These are phyloP conservation scores for Lamprologus ornatipinnis DNA, from an alignment of 2,113 vertebrate species.

Conservation along the genomic window DNA sequence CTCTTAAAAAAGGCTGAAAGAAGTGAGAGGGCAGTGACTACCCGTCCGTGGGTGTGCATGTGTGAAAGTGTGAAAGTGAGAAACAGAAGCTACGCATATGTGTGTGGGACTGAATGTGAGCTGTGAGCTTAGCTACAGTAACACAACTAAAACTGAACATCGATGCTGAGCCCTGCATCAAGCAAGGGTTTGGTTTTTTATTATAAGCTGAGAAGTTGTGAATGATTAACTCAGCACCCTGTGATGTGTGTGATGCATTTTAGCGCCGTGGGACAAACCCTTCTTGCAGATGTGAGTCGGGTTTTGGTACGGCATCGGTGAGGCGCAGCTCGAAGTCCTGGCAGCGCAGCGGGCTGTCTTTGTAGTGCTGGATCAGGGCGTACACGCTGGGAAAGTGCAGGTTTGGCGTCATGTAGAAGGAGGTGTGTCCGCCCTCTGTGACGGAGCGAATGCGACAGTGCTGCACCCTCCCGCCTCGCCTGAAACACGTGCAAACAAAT, in stretches of 20 bases:
- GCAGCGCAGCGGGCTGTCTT: slow-evolving; percentile 82
- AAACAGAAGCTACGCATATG: neutral
- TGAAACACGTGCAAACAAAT: slow-evolving; percentile 16
- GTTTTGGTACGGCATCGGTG: slow-evolving; percentile 83
- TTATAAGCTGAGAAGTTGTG: neutral
- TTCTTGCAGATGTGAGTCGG: slow-evolving; percentile 80
- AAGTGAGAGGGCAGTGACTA: neutral
- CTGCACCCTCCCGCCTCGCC: slow-evolving; percentile 88
- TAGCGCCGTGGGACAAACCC: slow-evolving; percentile 64
- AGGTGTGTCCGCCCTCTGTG: slow-evolving; percentile 65
- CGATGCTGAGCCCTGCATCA: neutral
- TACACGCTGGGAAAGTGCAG: slow-evolving; percentile 85
- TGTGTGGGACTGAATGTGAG: neutral
- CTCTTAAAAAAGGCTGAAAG: neutral
- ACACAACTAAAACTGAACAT: neutral
- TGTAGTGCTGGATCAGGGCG: slow-evolving; percentile 87
- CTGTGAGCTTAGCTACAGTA: neutral
- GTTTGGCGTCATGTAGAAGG: slow-evolving; percentile 87
- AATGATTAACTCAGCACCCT: neutral
- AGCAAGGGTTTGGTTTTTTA: neutral
- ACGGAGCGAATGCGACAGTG: slow-evolving; percentile 88
- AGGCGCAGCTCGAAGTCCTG: slow-evolving; percentile 90
- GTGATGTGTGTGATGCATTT: neutral
- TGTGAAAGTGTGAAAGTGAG: neutral
- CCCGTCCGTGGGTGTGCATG: neutral